Base-by-base conservation (phyloP, 2,113 vertebrate species). In the Serilophus lunatus region DNA sequence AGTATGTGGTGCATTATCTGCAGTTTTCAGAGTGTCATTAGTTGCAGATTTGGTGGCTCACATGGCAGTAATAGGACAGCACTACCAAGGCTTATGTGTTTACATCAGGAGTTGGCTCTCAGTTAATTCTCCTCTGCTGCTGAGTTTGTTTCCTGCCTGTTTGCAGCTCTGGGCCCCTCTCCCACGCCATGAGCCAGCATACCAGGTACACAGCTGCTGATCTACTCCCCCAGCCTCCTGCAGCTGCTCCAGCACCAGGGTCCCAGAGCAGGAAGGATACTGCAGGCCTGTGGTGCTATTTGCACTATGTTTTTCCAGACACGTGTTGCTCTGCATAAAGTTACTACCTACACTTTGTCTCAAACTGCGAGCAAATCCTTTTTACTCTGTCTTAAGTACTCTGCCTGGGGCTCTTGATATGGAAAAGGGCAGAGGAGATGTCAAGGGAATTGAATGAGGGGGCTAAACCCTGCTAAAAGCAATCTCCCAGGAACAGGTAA, bases 171-270 rank as follows among this genome's bases (percentile, higher is more conserved):
- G 82, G 63, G 80, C 53, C 82, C 86, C 90, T 70, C 90, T 96
- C 94, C 90, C 86, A 90, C 29, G 4, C 88, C 3, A 2, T 22
- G 33, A 72, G 66, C 70, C 75, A 10, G 57, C 2, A 0, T 90
- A 88, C 66, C 90, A 82, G 93, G 63, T 91, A 65, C 23, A 2
- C 85, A 95, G 96, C 95, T 96, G 96, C 84, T 71, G 36, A 20
- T 19, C 35, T 31, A 74, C 51, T 45, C 64, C 7, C 45, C 47
- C 35, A 26, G 59, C 33, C 92, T 83, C 49, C 88, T 59, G 59
- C 92, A 96, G 92, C 95, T 95, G 93, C 88, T 69, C 42, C 3
- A 0, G 63, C 90, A 88, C 56, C 49, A 20, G 45, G 22, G 61
- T 92, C 75, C 71, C 85, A 13, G 33, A 63, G 71, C 82, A 88